Evolutionary conservation across 2,797 vertebrate genomes (phyloP).

Genomic region (Myotis pilosus): DNA sequence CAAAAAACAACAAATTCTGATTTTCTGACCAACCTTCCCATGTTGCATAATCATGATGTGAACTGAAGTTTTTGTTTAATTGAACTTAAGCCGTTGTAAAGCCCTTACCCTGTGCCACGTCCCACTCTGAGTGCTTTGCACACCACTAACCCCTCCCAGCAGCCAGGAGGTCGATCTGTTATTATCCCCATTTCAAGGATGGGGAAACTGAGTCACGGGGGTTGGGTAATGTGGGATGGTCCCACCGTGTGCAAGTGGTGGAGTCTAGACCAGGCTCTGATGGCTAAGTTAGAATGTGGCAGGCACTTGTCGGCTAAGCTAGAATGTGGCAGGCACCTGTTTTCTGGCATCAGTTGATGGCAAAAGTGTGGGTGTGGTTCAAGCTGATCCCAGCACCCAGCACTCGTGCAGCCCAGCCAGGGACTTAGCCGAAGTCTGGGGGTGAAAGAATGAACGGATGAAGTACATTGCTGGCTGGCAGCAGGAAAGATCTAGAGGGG

Average conservation of each 20-base stretch:
- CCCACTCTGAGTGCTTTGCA: background rate
- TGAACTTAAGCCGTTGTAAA: background rate
- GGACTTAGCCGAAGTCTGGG: background rate
- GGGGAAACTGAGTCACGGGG: background rate
- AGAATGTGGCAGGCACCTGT: background rate
- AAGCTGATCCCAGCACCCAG: background rate
- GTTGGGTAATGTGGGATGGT: too few species aligned
- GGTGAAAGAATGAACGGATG: background rate
- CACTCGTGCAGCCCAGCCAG: background rate
- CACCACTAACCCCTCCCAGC: background rate
- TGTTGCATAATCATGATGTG: rapidly evolving
- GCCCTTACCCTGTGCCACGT: background rate
- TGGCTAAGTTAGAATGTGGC: background rate
- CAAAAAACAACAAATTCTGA: background rate
- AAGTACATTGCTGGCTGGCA: background rate
- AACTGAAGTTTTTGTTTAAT: background rate
- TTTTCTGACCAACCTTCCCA: background rate
- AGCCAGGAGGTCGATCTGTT: background rate
- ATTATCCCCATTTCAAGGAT: background rate
- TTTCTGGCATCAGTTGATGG: background rate
- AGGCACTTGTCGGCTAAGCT: background rate
- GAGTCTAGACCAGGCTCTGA: background rate
- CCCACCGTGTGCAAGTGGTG: background rate
- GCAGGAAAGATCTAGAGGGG: background rate
- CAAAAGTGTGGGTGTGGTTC: background rate